Base-by-base conservation (phyloP, 2,888 invertebrate genomes). In the Lepidocyrtinus sp. region DNA sequence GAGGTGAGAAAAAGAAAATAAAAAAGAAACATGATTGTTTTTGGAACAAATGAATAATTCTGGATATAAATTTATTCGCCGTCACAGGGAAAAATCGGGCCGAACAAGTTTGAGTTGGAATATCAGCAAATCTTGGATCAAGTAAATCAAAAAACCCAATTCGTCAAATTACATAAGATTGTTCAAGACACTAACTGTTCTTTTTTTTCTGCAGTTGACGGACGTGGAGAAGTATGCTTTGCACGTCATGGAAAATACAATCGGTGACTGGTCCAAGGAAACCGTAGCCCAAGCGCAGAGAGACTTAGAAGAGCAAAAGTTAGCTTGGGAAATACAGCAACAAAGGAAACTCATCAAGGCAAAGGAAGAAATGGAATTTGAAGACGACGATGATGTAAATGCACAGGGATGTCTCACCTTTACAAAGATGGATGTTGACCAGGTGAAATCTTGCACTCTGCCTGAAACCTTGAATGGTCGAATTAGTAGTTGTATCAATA, bases 201-300 rank as follows among this genome's bases (percentile, higher is more conserved):
- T 15, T 9, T 50, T 19, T 12, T 45, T 17, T n/a, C 64, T 89
- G 62, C 90, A 99, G 98, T 90, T 99, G 83, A 94, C 94, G 45
- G 96, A 97, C 0, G 94, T 99, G 82, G 99, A 99, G 90, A 92
- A 94, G 73, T 99, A 98, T 90, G 99, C 99, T 17, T 95, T 99
- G 92, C 92, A 93, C 22, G 94, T 96, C 88, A 94, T 98, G 87
- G 99, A 99, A 90, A 92, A 93, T 86, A 94, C 95, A 75, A 94
- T 95, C 89, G 93, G 93, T 21, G 93, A 94, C 17, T 92, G 92
- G 87, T 90, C 91, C 15, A 94, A 95, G 0, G 97, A 97, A 87
- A 96, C 97, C 87, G 88, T 96, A 46, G 93, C 94, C 15, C 94
- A 94, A 55, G 97, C 97, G 17, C 96, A 97, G 89, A 95, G 94